phyloP scores from a whole-genome alignment of 2,797 vertebrate species.

The Pseudochromis fuscus region DNA sequence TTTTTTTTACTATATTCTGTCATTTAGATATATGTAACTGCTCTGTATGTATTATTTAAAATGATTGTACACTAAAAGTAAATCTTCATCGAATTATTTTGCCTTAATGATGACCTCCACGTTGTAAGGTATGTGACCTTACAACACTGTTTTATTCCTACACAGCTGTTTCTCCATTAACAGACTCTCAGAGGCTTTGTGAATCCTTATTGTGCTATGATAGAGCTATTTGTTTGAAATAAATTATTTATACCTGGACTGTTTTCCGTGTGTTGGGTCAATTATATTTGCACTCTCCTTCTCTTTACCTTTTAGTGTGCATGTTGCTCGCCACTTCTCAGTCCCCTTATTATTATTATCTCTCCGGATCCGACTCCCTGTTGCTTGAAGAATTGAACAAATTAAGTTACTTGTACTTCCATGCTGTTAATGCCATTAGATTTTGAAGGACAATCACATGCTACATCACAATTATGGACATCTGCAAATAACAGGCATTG shows the following conservation, averaged over 20 bases:
- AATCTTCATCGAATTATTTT: too few species aligned
- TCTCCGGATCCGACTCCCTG: constrained; percentile 50
- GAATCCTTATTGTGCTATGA: background rate
- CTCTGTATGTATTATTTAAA: too few species aligned
- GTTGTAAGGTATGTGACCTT: too few species aligned
- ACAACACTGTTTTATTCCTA: background rate
- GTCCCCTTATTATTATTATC: constrained; percentile 4
- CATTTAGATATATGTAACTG: background rate
- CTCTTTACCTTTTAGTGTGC: background rate
- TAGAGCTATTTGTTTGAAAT: constrained; percentile 6
- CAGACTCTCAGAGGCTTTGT: background rate
- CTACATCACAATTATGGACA: constrained; percentile 52
- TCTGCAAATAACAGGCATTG: constrained; percentile 60
- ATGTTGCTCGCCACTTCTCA: background rate
- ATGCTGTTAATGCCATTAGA: constrained; percentile 70
- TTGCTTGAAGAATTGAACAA: constrained; percentile 66
- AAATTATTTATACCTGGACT: background rate
- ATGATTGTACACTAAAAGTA: too few species aligned
- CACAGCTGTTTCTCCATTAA: background rate
- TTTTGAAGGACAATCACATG: constrained; percentile 66
- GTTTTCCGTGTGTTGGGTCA: background rate
- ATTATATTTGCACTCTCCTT: background rate
- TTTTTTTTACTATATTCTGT: background rate
- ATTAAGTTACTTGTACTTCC: constrained; percentile 72
- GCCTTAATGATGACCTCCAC: too few species aligned